Base-by-base conservation (phyloP, 2,797 vertebrate species). In the Halcyon leucocephala region DNA sequence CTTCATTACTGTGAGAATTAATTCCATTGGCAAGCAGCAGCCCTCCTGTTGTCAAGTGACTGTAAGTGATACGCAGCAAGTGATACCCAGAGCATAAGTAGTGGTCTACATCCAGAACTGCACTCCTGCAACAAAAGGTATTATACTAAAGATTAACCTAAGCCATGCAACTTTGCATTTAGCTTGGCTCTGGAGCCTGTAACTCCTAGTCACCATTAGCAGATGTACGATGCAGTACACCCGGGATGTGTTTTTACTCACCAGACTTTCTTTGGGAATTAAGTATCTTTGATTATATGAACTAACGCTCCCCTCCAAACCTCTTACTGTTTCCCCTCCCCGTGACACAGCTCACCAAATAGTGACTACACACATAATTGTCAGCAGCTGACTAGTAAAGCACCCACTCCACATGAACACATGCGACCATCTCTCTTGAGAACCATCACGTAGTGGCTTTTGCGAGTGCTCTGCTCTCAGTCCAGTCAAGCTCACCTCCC, bases 371-470 rank as follows among this genome's bases (percentile, higher is more conserved):
- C 4, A 12, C 0, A 13, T 3, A 5, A 31, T 41, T 94, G 66
- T 31, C 87, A 86, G 72, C 67, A 82, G 64, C 66, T 92, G 82
- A 55, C 55, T 61, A 4, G 2, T 37, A 26, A 2, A 71, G 42
- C 33, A 66, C 35, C 44, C 39, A 29, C 67, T 55, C 39, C 62
- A 7, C 25, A 4, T 0, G n/a, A 60, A 39, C 29, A 22, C 1
- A 4, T 11, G 17, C 24, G 29, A 54, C 10, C 7, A 25, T 25
- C 29, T 25, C 55, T 14, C 7, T 67, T 17, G 41, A 86, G 55
- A 35, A 55, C 25, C 71, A 41, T 20, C 2, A 0, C 2, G 11
- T 5, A 44, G 20, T 2, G 14, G 28, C 16, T 0, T 5, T 37
- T 16, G 4, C 6, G 35, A 61, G 48, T 11, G 37, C 21, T 54